These are phyloP conservation scores for Bradypodion ventrale DNA, from an alignment of 2,797 vertebrate species.

Conservation along the genomic window DNA sequence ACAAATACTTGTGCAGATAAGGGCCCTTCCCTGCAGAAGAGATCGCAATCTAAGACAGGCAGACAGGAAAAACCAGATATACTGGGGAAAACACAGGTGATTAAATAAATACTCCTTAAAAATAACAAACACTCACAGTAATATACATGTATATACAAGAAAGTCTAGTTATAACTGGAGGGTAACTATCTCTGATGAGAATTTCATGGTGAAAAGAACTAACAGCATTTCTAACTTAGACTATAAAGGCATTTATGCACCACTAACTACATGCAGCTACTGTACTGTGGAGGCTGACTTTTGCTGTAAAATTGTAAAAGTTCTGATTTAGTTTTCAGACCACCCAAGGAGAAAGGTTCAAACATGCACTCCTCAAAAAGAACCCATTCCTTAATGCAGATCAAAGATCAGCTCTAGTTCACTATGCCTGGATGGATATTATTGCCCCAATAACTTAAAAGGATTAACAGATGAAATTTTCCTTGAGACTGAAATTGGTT, in stretches of 20 bases:
- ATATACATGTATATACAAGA: not conserved
- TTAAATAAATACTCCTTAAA: not conserved
- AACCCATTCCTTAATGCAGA: rapidly evolving
- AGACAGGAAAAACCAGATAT: slow-evolving; percentile 12
- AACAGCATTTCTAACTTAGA: slow-evolving; percentile 4
- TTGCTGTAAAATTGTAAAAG: slow-evolving; percentile 9
- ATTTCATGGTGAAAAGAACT: slow-evolving; percentile 37
- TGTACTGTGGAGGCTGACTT: slow-evolving; percentile 13
- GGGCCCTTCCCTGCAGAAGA: not conserved
- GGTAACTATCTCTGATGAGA: slow-evolving; percentile 3
- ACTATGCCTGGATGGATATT: not conserved
- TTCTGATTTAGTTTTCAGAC: not conserved
- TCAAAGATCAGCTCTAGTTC: rapidly evolving
- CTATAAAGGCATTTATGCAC: slow-evolving; percentile 51
- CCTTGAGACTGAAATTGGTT: not conserved
- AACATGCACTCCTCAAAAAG: rapidly evolving
- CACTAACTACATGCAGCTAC: slow-evolving; percentile 7
- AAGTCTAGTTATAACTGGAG: slow-evolving; percentile 16
- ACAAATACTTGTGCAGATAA: slow-evolving; percentile 10
- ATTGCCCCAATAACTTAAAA: rapidly evolving
- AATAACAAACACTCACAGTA: not conserved
- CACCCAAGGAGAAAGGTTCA: not conserved
- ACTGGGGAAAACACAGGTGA: not conserved
- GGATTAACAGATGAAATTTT: not conserved
- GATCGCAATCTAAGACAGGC: not conserved